Percentiles rank a stretch among this genome's conserved stretches.
Conservation (phyloP, 2,797 vertebrate genomes). For the Syngnathus acus region DNA sequence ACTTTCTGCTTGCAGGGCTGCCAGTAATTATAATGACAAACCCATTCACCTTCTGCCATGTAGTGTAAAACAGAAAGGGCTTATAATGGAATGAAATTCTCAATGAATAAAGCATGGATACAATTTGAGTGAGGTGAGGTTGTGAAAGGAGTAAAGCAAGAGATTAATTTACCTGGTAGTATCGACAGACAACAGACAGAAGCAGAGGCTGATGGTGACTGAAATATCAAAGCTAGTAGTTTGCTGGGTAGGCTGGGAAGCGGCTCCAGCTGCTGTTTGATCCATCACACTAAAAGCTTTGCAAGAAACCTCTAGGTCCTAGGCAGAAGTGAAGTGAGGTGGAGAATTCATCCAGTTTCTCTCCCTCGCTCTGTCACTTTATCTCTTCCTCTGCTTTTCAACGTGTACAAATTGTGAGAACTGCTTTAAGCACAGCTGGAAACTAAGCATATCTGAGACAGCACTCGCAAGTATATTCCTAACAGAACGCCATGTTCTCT, state of each 20-base stretch:
- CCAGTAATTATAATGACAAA: constrained; percentile 36
- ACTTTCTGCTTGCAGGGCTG: constrained; percentile 22
- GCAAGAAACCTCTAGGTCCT: constrained; percentile 55
- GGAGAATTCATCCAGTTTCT: constrained; percentile 39
- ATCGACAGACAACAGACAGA: constrained; percentile 39
- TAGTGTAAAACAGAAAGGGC: constrained; percentile 2
- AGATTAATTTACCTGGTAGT: constrained; percentile 34
- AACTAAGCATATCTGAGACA: constrained; percentile 30
- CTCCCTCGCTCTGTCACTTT: constrained; percentile 29
- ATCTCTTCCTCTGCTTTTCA: constrained; percentile 40
- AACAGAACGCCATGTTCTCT: background rate
- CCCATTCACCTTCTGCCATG: constrained; percentile 35
- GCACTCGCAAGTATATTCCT: constrained; percentile 20
- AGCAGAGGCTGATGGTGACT: constrained; percentile 46
- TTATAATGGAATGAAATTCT: constrained; percentile 20
- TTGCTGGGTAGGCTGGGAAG: constrained; percentile 53
- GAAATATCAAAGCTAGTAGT: constrained; percentile 62
- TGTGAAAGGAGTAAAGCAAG: constrained; percentile 23
- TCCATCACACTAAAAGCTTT: constrained; percentile 65
- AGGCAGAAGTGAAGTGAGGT: constrained; percentile 45
- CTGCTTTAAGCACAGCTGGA: constrained; percentile 51
- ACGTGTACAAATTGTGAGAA: constrained; percentile 55
- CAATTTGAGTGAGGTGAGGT: constrained; percentile 8
- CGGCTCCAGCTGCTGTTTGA: constrained; percentile 56
- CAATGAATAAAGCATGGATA: constrained; percentile 13